These are phyloP conservation scores for Chiroxiphia lanceolata DNA, from an alignment of 2,797 vertebrate species.

Conservation along the genomic window DNA sequence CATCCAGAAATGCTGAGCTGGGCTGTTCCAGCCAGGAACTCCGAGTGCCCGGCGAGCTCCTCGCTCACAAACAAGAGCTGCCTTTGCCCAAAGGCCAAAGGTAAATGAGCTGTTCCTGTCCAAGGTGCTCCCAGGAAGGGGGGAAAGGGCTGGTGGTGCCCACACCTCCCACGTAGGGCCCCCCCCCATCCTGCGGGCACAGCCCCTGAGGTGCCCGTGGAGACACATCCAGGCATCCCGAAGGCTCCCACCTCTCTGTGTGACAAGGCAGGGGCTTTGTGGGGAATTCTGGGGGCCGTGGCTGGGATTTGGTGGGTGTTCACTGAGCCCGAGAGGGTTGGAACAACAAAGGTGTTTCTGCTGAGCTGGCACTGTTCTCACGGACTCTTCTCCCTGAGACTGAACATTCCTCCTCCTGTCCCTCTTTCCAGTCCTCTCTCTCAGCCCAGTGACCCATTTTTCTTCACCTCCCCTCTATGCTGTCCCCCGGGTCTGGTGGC, in stretches of 20 bases:
- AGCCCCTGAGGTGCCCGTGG: fast-evolving
- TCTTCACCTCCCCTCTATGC: fast-evolving
- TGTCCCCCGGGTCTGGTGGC: neutral
- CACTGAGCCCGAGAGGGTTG: neutral
- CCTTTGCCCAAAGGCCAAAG: neutral
- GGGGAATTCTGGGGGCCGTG: fast-evolving
- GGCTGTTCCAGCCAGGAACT: neutral
- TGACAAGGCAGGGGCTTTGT: fast-evolving
- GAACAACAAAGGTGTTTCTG: neutral
- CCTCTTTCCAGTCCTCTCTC: neutral
- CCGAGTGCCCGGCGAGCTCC: neutral
- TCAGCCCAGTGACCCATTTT: neutral
- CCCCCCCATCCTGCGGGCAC: fast-evolving
- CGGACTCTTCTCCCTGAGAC: neutral
- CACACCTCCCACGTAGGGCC: neutral
- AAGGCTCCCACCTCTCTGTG: fast-evolving
- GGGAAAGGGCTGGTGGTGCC: neutral
- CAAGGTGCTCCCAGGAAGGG: neutral
- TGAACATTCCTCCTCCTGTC: fast-evolving
- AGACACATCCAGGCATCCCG: fast-evolving
- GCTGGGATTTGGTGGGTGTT: neutral
- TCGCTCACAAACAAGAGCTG: neutral
- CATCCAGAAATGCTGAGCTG: neutral
- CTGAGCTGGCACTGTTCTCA: neutral
- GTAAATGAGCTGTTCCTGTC: neutral